These are phyloP conservation scores for Neoitamus cyanurus DNA, from an alignment of 2,888 invertebrate genomes.

Conservation along the genomic window DNA sequence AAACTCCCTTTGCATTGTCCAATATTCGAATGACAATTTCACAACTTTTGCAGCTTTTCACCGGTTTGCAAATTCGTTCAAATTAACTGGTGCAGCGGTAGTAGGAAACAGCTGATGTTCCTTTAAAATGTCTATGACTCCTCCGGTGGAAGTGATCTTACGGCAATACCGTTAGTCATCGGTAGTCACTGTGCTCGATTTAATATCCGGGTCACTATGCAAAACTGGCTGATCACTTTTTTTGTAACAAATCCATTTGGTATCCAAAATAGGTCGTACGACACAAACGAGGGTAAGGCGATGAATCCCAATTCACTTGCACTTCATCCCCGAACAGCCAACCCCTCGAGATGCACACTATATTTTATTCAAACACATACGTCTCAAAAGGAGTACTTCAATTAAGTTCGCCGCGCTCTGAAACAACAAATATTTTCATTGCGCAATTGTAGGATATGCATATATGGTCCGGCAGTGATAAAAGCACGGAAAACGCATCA, in stretches of 20 bases:
- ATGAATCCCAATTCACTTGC: neutral
- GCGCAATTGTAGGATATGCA: neutral
- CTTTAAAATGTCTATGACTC: neutral
- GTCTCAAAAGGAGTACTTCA: neutral
- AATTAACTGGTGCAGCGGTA: neutral
- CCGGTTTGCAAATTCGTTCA: neutral
- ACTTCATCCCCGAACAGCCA: neutral
- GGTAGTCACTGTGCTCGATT: neutral
- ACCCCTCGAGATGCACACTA: neutral
- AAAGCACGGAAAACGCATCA: slow-evolving; percentile 35
- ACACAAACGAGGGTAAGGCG: neutral
- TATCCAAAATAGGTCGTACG: slow-evolving; percentile 2
- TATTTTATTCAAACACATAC: neutral
- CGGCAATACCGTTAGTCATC: neutral
- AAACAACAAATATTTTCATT: neutral
- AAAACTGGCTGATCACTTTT: slow-evolving; percentile 18
- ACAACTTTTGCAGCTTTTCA: neutral
- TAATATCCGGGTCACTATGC: slow-evolving; percentile 39
- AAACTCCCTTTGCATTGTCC: neutral
- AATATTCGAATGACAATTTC: neutral
- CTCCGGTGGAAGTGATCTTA: neutral
- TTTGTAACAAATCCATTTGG: neutral
- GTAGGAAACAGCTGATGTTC: neutral
- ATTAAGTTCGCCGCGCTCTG: neutral
- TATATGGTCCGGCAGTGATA: neutral